Evolutionary conservation across 2,113 vertebrate genomes (phyloP).

Genomic region (Gasterosteus aculeatus): DNA sequence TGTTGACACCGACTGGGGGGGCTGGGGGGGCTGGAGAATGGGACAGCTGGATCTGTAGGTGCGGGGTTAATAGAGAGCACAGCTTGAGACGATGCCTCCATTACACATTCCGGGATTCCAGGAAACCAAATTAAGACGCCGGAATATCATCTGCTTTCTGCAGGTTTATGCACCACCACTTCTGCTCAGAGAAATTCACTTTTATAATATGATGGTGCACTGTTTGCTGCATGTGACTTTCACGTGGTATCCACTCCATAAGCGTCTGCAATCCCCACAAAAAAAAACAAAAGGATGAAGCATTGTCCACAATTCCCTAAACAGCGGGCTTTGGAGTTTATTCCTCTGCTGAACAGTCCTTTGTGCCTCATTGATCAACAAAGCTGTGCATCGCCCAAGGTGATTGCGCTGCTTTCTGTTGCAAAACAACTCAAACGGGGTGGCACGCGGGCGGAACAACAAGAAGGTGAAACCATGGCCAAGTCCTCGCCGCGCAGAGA

Average conservation of each 20-base stretch:
- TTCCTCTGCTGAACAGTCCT: constrained; percentile 51
- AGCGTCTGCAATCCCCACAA: constrained; percentile 34
- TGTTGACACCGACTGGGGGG: constrained; percentile 55
- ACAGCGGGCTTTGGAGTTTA: constrained; percentile 47
- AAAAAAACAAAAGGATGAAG: constrained; percentile 40
- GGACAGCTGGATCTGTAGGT: constrained; percentile 51
- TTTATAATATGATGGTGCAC: constrained; percentile 1
- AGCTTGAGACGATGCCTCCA: constrained; percentile 33
- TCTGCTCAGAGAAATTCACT: constrained; percentile 12
- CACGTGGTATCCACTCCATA: constrained; percentile 21
- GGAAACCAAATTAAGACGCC: constrained; percentile 47
- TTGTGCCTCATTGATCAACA: constrained; percentile 65
- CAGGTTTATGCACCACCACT: constrained; percentile 26
- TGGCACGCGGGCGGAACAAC: constrained; percentile 49
- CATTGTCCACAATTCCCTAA: constrained; percentile 50
- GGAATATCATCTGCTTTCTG: constrained; percentile 38
- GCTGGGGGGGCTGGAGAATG: constrained; percentile 11
- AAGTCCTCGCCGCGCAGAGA: constrained; percentile 23
- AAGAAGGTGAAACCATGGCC: constrained; percentile 61
- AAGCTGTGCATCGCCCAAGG: constrained; percentile 66
- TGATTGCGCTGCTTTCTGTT: constrained; percentile 62
- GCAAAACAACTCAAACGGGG: constrained; percentile 50
- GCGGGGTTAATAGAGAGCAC: constrained; percentile 45
- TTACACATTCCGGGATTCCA: constrained; percentile 42
- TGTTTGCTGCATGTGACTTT: constrained; percentile 13